Evolutionary conservation across 2,888 invertebrate genomes (phyloP).

Genomic region (Caenorhabditis angaria): DNA sequence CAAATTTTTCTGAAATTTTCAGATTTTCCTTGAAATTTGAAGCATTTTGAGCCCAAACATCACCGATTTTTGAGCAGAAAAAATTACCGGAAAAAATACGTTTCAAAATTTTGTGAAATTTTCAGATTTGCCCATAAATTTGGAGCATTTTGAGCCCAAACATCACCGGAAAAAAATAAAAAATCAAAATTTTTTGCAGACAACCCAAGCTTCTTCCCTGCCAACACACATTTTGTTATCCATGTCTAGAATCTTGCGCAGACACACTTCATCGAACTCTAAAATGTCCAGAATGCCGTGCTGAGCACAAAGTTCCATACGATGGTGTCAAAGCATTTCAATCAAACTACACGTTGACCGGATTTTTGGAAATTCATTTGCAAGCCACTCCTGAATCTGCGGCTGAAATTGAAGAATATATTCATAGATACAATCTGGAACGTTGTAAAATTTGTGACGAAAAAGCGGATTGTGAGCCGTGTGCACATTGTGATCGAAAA

Average conservation of each 20-base stretch:
- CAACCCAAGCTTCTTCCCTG: conserved; percentile 85
- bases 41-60: too few species aligned
- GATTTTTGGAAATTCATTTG: conserved; percentile 75
- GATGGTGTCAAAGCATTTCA: conserved; percentile 75
- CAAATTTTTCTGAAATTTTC: too few species aligned
- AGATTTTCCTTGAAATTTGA: too few species aligned
- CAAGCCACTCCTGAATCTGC: conserved; percentile 70
- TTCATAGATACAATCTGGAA: conserved; percentile 72
- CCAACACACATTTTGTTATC: conserved; percentile 99
- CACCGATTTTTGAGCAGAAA: too few species aligned
- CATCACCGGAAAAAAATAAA: too few species aligned
- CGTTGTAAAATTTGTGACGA: conserved; percentile 73
- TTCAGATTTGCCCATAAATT: neutral
- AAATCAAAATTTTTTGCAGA: conserved; percentile 50
- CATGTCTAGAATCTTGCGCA: conserved; percentile 84
- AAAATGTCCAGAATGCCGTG: conserved; percentile 78
- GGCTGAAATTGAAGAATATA: conserved; percentile 71
- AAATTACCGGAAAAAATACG: too few species aligned
- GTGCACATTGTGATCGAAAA: conserved; percentile 91
- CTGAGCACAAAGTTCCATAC: conserved; percentile 75
- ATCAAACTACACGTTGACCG: conserved; percentile 80
- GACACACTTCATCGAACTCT: conserved; percentile 73
- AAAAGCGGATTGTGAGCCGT: conserved; percentile 75
- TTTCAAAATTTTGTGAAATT: neutral
- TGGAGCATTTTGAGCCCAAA: too few species aligned